These are phyloP conservation scores for Teleogryllus oceanicus DNA, from an alignment of 2,888 invertebrate genomes.

Conservation along the genomic window DNA sequence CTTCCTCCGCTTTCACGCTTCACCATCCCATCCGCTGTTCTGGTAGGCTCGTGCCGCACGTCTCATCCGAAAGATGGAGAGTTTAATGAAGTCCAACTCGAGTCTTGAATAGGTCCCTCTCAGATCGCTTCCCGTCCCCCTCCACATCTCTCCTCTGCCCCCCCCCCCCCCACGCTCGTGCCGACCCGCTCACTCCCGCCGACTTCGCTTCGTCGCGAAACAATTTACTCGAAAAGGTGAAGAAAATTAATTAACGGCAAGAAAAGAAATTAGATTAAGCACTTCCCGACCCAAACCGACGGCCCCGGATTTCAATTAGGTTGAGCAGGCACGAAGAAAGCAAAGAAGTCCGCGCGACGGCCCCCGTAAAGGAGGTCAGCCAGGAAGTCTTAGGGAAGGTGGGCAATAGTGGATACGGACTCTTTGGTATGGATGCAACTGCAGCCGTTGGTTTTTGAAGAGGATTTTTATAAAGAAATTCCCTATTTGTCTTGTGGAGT, in stretches of 20 bases:
- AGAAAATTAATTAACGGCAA: slow-evolving; percentile 5
- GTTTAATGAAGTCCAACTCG: slow-evolving; percentile 1
- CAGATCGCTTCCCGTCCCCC: background rate
- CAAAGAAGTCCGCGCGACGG: background rate
- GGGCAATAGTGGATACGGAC: background rate
- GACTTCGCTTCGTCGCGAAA: background rate
- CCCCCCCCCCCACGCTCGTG: no score
- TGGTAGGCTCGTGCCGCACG: background rate
- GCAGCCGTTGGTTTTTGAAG: background rate
- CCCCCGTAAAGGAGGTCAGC: background rate
- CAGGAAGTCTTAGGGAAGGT: background rate
- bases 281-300: background rate
- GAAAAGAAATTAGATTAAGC: slow-evolving; percentile 18
- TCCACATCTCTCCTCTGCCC: background rate
- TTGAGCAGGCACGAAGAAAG: background rate
- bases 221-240: slow-evolving; percentile 4
- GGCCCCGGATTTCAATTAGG: slow-evolving; percentile 1
- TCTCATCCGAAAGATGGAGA: background rate
- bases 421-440: background rate
- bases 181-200: background rate
- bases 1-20: background rate
- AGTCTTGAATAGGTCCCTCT: background rate
- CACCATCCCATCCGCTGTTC: background rate
- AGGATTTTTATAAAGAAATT: background rate
- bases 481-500: no score